Percentiles rank a stretch among this genome's conserved stretches.
These are phyloP conservation scores for Tetranychus piercei DNA, from an alignment of 2,888 invertebrate species.

Conservation along the genomic window DNA sequence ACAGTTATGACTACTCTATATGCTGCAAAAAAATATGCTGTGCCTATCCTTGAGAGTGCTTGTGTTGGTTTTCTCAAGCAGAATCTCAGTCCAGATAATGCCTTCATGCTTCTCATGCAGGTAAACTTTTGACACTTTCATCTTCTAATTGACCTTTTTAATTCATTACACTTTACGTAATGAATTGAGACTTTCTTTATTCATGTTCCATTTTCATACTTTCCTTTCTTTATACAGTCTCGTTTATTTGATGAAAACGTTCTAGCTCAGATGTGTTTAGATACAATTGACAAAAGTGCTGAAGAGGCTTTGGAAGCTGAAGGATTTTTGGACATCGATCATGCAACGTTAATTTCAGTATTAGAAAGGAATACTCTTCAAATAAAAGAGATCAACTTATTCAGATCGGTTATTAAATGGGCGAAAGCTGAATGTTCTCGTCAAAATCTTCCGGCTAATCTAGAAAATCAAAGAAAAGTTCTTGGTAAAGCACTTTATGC, in stretches of 20 bases:
- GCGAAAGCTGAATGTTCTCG: conserved; percentile 54
- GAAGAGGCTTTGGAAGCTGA: conserved; percentile 58
- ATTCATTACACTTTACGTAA: no score
- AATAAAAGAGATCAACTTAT: conserved; percentile 57
- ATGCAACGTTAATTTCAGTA: conserved; percentile 55
- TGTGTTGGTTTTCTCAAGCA: conserved; percentile 58
- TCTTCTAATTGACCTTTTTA: background rate
- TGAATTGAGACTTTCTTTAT: background rate
- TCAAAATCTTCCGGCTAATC: conserved; percentile 44
- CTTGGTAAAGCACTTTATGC: conserved; percentile 50
- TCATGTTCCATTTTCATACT: background rate
- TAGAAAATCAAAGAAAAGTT: conserved; percentile 49
- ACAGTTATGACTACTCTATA: conserved; percentile 70
- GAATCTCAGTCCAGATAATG: conserved; percentile 61
- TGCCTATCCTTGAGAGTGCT: conserved; percentile 58
- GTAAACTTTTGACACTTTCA: conserved; percentile 12
- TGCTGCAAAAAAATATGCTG: conserved; percentile 68
- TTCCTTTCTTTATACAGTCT: conserved; percentile 37
- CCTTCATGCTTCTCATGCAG: conserved; percentile 55
- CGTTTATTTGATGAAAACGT: conserved; percentile 63
- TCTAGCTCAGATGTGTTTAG: conserved; percentile 56
- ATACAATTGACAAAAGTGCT: conserved; percentile 64
- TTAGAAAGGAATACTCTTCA: conserved; percentile 57
- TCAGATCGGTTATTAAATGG: conserved; percentile 53
- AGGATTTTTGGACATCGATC: conserved; percentile 59